phyloP scores from a whole-genome alignment of 2,113 vertebrate genomes.

The Pycnonotus jocosus region DNA sequence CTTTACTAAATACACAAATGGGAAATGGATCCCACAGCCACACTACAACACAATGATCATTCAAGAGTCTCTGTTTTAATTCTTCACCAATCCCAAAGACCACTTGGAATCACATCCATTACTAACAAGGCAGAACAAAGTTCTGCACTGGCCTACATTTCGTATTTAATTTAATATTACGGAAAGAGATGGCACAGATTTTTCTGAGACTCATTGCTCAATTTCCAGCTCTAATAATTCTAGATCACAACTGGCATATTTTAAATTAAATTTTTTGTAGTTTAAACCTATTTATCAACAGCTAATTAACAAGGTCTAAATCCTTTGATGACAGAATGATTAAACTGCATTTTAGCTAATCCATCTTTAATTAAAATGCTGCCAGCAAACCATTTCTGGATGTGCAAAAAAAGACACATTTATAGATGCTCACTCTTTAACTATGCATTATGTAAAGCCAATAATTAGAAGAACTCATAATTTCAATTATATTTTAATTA shows the following conservation, averaged over 20 bases:
- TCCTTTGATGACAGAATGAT: slow-evolving; percentile 76
- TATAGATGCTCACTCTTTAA: slow-evolving; percentile 73
- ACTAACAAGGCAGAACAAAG: background rate
- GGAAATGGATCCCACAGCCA: rapidly evolving
- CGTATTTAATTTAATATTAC: background rate
- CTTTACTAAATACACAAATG: background rate
- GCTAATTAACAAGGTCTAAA: slow-evolving; percentile 75
- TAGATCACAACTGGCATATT: slow-evolving; percentile 33
- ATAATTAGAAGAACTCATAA: slow-evolving; percentile 71
- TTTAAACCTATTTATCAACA: slow-evolving; percentile 73
- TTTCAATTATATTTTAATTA: slow-evolving; percentile 80
- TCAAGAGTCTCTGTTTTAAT: background rate
- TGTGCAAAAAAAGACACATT: slow-evolving; percentile 67
- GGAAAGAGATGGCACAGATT: background rate
- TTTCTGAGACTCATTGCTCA: background rate
- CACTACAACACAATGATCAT: background rate
- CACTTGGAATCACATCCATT: background rate
- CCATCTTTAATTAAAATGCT: slow-evolving; percentile 80
- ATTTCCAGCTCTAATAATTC: slow-evolving; percentile 18
- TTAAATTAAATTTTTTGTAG: slow-evolving; percentile 59
- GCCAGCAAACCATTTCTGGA: slow-evolving; percentile 67
- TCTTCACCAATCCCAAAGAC: background rate
- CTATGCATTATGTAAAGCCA: slow-evolving; percentile 72
- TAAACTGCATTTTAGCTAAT: slow-evolving; percentile 76
- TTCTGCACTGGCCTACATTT: background rate